Evolutionary conservation across 2,113 vertebrate species (phyloP).

Genomic region (Carassius auratus): DNA sequence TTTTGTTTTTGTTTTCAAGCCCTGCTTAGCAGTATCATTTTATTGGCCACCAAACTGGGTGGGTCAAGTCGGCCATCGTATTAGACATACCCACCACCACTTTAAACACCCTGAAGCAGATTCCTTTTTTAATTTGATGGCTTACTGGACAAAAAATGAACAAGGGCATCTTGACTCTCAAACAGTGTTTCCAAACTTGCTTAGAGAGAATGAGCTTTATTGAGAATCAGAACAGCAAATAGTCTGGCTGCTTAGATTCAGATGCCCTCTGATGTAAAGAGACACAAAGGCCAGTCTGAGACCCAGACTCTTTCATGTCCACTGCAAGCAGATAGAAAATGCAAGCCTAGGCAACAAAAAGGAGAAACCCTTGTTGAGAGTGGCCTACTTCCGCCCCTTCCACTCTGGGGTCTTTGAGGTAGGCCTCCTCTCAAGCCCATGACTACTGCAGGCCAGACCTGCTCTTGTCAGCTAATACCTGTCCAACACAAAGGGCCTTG

Average conservation of each 20-base stretch:
- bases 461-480: constrained; percentile 75
- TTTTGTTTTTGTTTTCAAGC: no score
- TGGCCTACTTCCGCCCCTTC: constrained; percentile 35
- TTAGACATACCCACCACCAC: background rate
- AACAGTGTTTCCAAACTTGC: constrained; percentile 30
- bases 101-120: background rate
- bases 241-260: constrained; percentile 16
- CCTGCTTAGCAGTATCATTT: constrained; percentile 69
- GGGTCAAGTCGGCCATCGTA: background rate
- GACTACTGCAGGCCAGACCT: constrained; percentile 61
- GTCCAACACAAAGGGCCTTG: constrained; percentile 66
- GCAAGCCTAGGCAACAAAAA: constrained; percentile 53
- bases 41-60: constrained; percentile 62
- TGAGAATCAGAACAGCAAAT: constrained; percentile 29
- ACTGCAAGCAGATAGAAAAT: constrained; percentile 49
- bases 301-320: constrained; percentile 33
- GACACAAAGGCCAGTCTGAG: constrained; percentile 31
- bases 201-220: background rate
- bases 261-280: constrained; percentile 33
- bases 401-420: constrained; percentile 43
- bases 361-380: constrained; percentile 52
- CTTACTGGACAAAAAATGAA: constrained; percentile 22
- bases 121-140: background rate
- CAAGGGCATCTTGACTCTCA: constrained; percentile 41
- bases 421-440: constrained; percentile 58